Evolutionary conservation across 1,140 invertebrate species (phyloP).

Genomic region (Tetramorium parvispinum): DNA sequence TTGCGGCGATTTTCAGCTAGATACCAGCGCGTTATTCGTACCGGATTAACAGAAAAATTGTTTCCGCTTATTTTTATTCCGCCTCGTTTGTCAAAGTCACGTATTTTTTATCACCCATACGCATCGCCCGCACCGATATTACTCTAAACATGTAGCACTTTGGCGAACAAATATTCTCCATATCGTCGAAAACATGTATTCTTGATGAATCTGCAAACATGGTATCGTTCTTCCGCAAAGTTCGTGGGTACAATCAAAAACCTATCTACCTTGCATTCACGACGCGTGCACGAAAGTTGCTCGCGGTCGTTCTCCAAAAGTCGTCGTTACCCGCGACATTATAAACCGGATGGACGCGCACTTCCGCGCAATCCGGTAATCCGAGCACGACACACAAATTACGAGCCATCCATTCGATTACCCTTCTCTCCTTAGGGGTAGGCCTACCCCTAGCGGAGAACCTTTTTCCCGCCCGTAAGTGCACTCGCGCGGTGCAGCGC

Average conservation of each 20-base stretch:
- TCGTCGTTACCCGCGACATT: background rate
- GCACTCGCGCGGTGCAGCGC: slow-evolving; percentile 53
- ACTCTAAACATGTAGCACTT: slow-evolving; percentile 31
- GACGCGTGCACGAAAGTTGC: background rate
- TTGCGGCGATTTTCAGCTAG: slow-evolving; percentile 47
- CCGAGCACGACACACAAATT: slow-evolving; percentile 52
- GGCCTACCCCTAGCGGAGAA: background rate
- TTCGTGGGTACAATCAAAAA: too few relatives aligned
- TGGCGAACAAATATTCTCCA: background rate
- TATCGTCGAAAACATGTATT: slow-evolving; percentile 13
- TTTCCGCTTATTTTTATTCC: slow-evolving; percentile 59
- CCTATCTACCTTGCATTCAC: background rate
- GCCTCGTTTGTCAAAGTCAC: slow-evolving; percentile 44
- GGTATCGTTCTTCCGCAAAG: background rate
- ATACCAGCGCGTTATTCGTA: slow-evolving; percentile 33
- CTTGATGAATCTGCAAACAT: background rate
- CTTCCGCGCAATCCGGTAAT: slow-evolving; percentile 26
- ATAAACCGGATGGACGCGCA: background rate
- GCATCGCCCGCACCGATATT: slow-evolving; percentile 17
- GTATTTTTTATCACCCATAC: slow-evolving; percentile 47
- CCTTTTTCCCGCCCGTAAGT: slow-evolving; percentile 1
- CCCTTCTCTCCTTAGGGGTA: background rate
- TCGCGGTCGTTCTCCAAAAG: background rate
- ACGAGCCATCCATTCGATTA: slow-evolving; percentile 55
- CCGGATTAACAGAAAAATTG: slow-evolving; percentile 54